Evolutionary conservation across 2,888 invertebrate species (phyloP).

Genomic region (Theodoxus fluviatilis): DNA sequence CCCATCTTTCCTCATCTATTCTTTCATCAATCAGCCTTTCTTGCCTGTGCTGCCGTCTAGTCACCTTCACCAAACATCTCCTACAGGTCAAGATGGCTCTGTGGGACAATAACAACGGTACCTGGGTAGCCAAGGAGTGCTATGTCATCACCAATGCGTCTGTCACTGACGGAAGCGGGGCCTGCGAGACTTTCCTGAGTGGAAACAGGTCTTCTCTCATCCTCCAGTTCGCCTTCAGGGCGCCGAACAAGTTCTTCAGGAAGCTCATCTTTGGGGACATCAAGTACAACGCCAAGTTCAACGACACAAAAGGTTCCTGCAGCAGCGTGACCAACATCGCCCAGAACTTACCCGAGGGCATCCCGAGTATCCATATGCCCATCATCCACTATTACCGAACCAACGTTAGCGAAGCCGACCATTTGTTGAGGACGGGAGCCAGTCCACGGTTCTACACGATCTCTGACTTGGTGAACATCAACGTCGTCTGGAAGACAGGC

Average conservation of each 20-base stretch:
- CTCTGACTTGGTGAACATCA: conserved; percentile 42
- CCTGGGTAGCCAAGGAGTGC: conserved; percentile 37
- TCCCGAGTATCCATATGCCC: conserved; percentile 20
- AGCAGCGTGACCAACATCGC: conserved; percentile 27
- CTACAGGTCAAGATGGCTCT: too few species aligned
- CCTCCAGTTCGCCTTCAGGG: conserved; percentile 42
- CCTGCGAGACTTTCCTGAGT: conserved; percentile 30
- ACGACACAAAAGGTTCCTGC: conserved; percentile 32
- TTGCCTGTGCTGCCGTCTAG: too few species aligned
- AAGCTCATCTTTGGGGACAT: conserved; percentile 53
- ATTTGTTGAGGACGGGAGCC: conserved; percentile 18
- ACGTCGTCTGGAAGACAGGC: conserved; percentile 53
- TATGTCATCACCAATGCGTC: conserved; percentile 35
- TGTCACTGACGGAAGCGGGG: conserved; percentile 27
- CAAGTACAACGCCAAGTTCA: conserved; percentile 40
- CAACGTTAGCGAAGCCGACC: conserved; percentile 32
- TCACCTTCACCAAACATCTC: too few species aligned
- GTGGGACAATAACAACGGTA: too few species aligned
- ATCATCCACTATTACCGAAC: conserved; percentile 48
- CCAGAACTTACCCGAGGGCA: conserved; percentile 27
- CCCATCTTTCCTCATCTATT: too few species aligned
- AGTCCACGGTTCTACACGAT: conserved; percentile 29
- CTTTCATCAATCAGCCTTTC: too few species aligned
- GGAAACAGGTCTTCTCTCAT: conserved; percentile 31
- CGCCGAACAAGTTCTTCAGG: conserved; percentile 35